phyloP scores from a whole-genome alignment of 2,888 invertebrate species.

The Ophioninae sp. region DNA sequence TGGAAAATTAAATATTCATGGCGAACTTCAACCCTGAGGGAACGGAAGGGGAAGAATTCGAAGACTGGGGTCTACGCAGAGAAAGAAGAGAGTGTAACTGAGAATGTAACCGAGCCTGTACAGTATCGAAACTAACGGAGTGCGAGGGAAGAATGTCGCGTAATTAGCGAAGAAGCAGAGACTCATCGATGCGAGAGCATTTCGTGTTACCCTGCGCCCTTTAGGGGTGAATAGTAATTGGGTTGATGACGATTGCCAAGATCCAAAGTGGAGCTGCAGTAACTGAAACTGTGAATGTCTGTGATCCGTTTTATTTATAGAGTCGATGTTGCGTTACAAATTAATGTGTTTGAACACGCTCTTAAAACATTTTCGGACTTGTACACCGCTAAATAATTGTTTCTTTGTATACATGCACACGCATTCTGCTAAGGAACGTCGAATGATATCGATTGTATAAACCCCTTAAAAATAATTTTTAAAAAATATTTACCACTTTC shows the following conservation, averaged over 20 bases:
- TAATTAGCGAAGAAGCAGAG: neutral
- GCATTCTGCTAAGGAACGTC: too few species aligned
- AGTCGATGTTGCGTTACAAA: neutral
- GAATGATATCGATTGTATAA: too few species aligned
- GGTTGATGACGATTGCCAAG: conserved; percentile 22
- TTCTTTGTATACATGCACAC: too few species aligned
- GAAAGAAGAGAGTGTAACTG: conserved; percentile 5
- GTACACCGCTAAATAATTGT: too few species aligned
- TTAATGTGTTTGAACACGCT: neutral
- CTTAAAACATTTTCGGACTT: neutral
- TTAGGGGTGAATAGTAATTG: conserved; percentile 44
- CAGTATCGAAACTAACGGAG: neutral
- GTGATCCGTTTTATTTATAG: neutral
- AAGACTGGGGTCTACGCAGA: conserved; percentile 12
- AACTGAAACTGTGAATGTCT: neutral
- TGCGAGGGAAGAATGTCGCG: conserved; percentile 21
- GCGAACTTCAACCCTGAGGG: conserved; percentile 15
- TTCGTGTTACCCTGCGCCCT: conserved; percentile 3
- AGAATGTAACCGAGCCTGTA: conserved; percentile 37
- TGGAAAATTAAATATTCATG: conserved; percentile 61
- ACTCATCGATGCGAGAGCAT: neutral
- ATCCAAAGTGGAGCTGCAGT: conserved; percentile 13
- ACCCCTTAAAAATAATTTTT: too few species aligned
- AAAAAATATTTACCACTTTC: too few species aligned
- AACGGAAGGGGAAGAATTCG: conserved; percentile 6